Evolutionary conservation across 92 coral and sea anemone species (phyloP), one percentile per base, ranked within the genome.

Genomic region (Paramuricea clavata): DNA sequence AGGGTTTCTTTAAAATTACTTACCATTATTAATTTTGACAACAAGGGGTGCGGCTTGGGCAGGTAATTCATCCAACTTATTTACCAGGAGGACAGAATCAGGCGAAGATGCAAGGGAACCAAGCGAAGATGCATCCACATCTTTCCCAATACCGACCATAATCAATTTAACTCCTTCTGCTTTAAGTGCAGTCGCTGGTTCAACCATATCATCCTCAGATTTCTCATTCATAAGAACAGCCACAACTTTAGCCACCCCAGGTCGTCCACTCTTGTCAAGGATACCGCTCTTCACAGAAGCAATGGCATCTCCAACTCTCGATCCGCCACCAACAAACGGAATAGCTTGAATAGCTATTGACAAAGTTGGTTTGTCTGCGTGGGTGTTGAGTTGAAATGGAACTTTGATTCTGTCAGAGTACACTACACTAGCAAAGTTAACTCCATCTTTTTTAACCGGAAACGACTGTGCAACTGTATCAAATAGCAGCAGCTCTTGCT

Each of bases 371-470:
- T 57, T 57, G 6, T 57, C 73, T 39, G 72, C 33, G 49, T 79
- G 36, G 0, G 64, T 31, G 33, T 79, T 79, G 21, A 79, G 84
- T 60, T 61, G 71, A 73, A 79, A 79, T 1, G 84, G 19, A 21
- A 79, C 73, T 1, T 12, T 27, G 36, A 47, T 17, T 11, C 11
- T 59, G 27, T 54, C 21, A 0, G 73, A 44, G 56, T 79, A 79
- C 6, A 41, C 73, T 3, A 79, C 59, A 0, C 47, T 73, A 60
- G 52, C 71, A 30, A 79, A 79, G 32, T 79, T 13, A 0, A 79
- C 84, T 22, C 84, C 84, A 42, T 79, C 84, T 59, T 79, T 79
- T 49, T 79, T 21, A 31, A 79, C 84, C 0, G 84, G 84, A 54
- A 79, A 79, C 5, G 84, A 57, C 56, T 61, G 70, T 6, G 84